These are phyloP conservation scores for Nothocercus nigrocapillus DNA, from an alignment of 2,113 vertebrate genomes.

Conservation along the genomic window DNA sequence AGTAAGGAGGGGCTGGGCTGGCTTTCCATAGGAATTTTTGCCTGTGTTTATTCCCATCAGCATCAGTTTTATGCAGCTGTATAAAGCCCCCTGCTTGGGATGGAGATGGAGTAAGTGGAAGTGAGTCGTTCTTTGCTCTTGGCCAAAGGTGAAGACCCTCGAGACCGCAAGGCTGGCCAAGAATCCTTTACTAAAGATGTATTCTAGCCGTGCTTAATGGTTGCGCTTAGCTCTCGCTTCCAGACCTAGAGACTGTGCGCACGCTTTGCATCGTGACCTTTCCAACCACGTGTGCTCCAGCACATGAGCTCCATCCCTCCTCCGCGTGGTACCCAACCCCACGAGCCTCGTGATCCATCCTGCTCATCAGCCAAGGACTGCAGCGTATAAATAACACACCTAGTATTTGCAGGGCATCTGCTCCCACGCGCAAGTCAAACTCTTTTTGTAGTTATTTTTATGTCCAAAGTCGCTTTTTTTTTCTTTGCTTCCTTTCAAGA, in stretches of 20 bases:
- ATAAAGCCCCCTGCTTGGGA: not conserved
- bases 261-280: not conserved
- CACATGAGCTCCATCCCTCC: no score
- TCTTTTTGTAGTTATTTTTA: not conserved
- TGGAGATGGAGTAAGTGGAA: not conserved
- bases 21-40: not conserved
- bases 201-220: not conserved
- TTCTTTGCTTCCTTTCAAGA: not conserved
- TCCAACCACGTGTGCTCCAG: not conserved
- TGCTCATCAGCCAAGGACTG: no score
- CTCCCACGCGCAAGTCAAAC: no score
- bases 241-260: not conserved
- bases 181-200: conserved; percentile 10
- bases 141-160: conserved; percentile 24
- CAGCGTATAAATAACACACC: not conserved
- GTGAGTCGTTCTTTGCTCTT: conserved; percentile 2
- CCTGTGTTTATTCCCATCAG: conserved; percentile 17
- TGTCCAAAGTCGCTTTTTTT: not conserved
- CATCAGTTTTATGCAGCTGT: conserved; percentile 16
- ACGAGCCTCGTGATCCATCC: no score
- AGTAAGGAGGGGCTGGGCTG: not conserved
- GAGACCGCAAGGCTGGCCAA: not conserved
- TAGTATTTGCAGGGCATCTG: not conserved
- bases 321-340: no score
- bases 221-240: not conserved